These are phyloP conservation scores for Tragulus kanchil DNA, from an alignment of 2,113 vertebrate genomes.

Conservation along the genomic window DNA sequence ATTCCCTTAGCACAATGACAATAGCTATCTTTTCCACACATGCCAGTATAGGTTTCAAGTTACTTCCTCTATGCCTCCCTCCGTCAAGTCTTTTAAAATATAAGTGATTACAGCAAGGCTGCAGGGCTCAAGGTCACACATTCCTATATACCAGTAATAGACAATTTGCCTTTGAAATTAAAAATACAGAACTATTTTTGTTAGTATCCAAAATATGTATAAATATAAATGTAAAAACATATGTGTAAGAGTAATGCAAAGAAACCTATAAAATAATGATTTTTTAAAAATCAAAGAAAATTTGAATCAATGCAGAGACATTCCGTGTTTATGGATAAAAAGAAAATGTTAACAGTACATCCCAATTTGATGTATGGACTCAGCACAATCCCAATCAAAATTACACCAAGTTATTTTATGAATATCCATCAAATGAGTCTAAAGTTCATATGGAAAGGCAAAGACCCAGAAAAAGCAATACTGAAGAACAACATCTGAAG, in stretches of 20 bases:
- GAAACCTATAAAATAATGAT: neutral
- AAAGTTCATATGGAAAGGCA: neutral
- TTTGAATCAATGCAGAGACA: neutral
- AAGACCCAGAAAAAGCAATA: neutral
- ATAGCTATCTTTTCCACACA: no score
- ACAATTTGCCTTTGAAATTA: neutral
- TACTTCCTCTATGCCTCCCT: no score
- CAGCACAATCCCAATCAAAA: neutral
- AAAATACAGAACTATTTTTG: neutral
- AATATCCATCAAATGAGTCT: neutral
- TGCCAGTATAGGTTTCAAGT: no score
- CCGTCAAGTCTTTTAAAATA: no score
- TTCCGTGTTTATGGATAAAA: neutral
- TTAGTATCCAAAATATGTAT: neutral
- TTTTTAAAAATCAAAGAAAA: neutral
- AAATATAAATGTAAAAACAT: neutral
- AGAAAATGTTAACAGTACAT: neutral
- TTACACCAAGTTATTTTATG: neutral
- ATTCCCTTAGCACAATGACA: no score
- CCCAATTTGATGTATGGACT: neutral
- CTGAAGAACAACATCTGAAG: neutral
- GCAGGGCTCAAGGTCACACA: neutral
- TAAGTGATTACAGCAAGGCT: neutral
- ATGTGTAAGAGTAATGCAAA: neutral
- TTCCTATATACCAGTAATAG: neutral